These are phyloP conservation scores for Ammodytes marinus DNA, from an alignment of 2,113 vertebrate species.

Conservation along the genomic window DNA sequence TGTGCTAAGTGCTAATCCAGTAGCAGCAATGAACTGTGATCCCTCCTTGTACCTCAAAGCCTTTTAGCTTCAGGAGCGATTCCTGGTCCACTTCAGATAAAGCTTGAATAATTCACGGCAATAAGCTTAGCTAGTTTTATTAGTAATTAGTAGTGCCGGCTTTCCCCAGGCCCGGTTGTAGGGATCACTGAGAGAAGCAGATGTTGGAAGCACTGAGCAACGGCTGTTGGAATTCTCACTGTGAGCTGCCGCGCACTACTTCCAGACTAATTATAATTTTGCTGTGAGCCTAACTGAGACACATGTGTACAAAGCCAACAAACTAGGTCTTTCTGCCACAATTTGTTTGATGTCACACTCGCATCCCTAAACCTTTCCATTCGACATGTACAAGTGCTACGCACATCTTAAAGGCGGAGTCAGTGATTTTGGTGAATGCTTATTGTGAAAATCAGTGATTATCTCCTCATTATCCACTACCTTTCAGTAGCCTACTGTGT, in stretches of 20 bases:
- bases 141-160: conserved; percentile 92
- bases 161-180: conserved; percentile 80
- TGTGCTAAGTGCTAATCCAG: conserved; percentile 61
- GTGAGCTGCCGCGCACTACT: conserved; percentile 71
- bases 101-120: conserved; percentile 93
- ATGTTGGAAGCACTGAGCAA: conserved; percentile 87
- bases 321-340: conserved; percentile 72
- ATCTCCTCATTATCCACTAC: too few relatives aligned
- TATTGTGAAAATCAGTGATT: too few relatives aligned
- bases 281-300: conserved; percentile 82
- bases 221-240: conserved; percentile 82
- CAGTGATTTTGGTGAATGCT: too few relatives aligned
- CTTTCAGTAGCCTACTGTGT: too few relatives aligned
- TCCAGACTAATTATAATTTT: conserved; percentile 85
- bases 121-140: conserved; percentile 91
- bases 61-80: conserved; percentile 84
- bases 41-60: conserved; percentile 81
- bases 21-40: conserved; percentile 67
- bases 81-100: conserved; percentile 88
- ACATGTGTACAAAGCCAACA: conserved; percentile 79
- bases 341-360: conserved; percentile 71
- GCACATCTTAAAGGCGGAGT: neutral
- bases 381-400: conserved; percentile 19
- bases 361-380: conserved; percentile 44
- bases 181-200: conserved; percentile 89